A percentile compares a stretch with the other conserved stretches of the same genome.
Evolutionary conservation across 2,888 invertebrate species (phyloP).

Genomic region (Prenolepis imparis): DNA sequence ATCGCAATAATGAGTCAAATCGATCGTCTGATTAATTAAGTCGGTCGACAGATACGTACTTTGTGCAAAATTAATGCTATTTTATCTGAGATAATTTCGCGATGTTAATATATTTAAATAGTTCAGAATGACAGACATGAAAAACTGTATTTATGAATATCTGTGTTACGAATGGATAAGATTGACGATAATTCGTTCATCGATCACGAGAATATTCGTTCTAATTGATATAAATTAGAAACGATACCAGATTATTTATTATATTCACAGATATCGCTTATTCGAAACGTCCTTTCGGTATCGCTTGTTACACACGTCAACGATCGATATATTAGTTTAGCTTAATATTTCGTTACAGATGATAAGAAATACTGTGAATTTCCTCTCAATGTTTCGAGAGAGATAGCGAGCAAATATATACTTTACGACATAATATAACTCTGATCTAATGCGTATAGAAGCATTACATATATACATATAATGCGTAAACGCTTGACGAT

Average conservation of each 20-base stretch:
- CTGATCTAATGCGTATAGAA: constrained; percentile 2
- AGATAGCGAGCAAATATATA: background rate
- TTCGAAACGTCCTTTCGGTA: background rate
- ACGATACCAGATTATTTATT: constrained; percentile 19
- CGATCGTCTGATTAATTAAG: constrained; percentile 79
- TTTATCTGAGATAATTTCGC: constrained; percentile 62
- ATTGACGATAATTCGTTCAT: constrained; percentile 1
- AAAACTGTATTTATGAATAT: constrained; percentile 15
- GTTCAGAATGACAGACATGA: background rate
- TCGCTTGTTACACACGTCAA: background rate
- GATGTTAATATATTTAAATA: constrained; percentile 29
- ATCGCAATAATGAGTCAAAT: constrained; percentile 73
- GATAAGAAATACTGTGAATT: constrained; percentile 4
- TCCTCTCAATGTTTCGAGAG: background rate
- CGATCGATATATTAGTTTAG: constrained; percentile 19
- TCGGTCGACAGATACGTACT: constrained; percentile 75
- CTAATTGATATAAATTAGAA: constrained; percentile 7
- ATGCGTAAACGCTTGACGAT: no score
- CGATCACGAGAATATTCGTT: constrained; percentile 35
- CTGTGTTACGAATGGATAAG: background rate
- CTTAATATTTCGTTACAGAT: constrained; percentile 22
- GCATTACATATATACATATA: background rate
- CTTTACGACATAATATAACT: background rate
- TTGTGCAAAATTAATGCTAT: constrained; percentile 74
- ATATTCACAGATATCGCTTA: background rate